Evolutionary conservation across 2,797 vertebrate species (phyloP), one percentile per base, ranked within the genome.

Genomic region (Danionella dracula): DNA sequence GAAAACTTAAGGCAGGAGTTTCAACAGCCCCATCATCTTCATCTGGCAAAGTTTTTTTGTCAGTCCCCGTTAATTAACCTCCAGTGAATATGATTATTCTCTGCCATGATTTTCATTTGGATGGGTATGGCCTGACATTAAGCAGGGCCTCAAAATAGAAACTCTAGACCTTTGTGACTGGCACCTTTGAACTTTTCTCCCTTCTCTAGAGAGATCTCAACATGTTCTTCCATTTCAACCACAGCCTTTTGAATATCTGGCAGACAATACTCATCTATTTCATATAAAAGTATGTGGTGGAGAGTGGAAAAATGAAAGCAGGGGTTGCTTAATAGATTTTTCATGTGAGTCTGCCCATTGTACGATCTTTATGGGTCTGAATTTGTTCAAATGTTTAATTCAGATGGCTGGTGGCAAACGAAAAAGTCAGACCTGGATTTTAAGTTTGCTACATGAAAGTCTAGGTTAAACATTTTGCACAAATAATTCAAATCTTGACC

Each of bases 111-210:
- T 78, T 76, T 77, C 68, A 77, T 73, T 77, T 55, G 55, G 46
- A 17, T 73, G 59, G 48, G 53, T 19, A 72, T 80, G 78, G 70
- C 67, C 49, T 16, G 64, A 61, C 70, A 76, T 77, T 51, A 37
- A 68, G 50, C 46, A 56, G 70, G 46, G 34, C 27, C 77, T 62
- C 67, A 75, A 79, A 85, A 87, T 81, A 84, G 80, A 82, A 72
- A 71, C 58, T 57, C 68, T 78, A 73, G 59, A 77, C 79, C 71
- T 76, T 68, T 73, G 73, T 84, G 82, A 87, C 71, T 80, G 82
- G 85, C 83, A 79, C 76, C 59, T n/a, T 46, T 87, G 85, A 86
- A 86, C 84, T 81, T 81, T 81, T 63, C 70, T 77, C 75, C 76
- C 81, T 77, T 79, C 81, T 78, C 73, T 21, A 48, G 58, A 74